These are phyloP conservation scores for Peromyscus maniculatus DNA, from an alignment of 2,113 vertebrate genomes.

Conservation along the genomic window DNA sequence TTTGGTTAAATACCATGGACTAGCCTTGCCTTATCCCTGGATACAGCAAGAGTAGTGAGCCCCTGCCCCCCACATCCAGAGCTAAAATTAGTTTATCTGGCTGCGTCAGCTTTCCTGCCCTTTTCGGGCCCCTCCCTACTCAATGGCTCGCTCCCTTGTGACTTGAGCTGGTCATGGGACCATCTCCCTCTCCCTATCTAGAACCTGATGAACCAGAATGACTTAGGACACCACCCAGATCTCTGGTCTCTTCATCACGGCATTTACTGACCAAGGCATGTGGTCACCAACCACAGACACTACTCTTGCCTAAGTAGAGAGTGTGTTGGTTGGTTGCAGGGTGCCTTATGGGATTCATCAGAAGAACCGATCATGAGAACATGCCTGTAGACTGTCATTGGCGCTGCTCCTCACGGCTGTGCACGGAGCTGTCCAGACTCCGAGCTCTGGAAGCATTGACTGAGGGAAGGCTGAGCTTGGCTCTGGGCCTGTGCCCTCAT, in stretches of 20 bases:
- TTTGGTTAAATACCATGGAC: not conserved
- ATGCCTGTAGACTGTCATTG: not conserved
- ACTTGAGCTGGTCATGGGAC: conserved; percentile 12
- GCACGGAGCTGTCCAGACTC: not conserved
- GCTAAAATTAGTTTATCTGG: not conserved
- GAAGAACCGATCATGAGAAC: not conserved
- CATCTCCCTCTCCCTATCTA: not conserved
- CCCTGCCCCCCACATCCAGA: not conserved
- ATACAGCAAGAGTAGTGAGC: not conserved
- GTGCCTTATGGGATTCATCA: not conserved
- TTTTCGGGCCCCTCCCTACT: not conserved
- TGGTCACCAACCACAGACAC: conserved; percentile 38
- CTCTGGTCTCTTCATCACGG: not conserved
- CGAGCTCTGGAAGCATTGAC: not conserved
- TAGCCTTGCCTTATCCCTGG: not conserved
- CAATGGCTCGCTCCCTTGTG: not conserved
- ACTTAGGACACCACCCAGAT: not conserved
- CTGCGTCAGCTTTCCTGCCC: not conserved
- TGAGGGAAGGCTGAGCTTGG: not conserved
- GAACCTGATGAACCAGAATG: conserved; percentile 39
- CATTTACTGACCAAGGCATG: not conserved
- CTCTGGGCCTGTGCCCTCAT: not conserved
- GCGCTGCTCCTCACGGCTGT: not conserved
- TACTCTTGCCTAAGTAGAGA: not conserved
- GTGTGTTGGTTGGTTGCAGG: conserved; percentile 38